A percentile compares a stretch with the other conserved stretches of the same genome.
Conservation (phyloP, 2,797 vertebrate genomes). For the Monodelphis domestica region DNA sequence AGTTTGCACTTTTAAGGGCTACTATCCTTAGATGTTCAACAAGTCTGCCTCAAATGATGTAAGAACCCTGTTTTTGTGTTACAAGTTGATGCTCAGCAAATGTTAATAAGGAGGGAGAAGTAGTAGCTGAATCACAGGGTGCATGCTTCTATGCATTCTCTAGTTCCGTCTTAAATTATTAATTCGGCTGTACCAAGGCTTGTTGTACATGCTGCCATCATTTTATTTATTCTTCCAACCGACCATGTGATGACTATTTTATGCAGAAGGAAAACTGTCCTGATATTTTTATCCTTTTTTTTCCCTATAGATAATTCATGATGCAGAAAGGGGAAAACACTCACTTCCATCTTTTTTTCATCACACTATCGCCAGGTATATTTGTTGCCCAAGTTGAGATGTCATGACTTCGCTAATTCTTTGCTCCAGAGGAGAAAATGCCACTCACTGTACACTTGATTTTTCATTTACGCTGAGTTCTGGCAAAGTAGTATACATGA, state of each 20-base stretch:
- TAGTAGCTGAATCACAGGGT: slow-evolving; percentile 62
- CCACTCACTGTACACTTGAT: slow-evolving; percentile 7
- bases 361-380: slow-evolving; percentile 50
- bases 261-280: slow-evolving; percentile 53
- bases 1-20: slow-evolving; percentile 77
- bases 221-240: slow-evolving; percentile 72
- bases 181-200: slow-evolving; percentile 60
- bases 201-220: slow-evolving; percentile 57
- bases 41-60: slow-evolving; percentile 69
- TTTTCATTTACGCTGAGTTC: slow-evolving; percentile 59
- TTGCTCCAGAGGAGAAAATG: slow-evolving; percentile 39
- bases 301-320: slow-evolving; percentile 64
- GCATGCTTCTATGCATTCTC: not conserved
- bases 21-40: slow-evolving; percentile 63
- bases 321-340: slow-evolving; percentile 60
- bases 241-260: slow-evolving; percentile 51
- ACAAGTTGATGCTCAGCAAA: slow-evolving; percentile 72
- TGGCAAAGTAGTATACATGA: slow-evolving; percentile 31
- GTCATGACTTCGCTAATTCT: slow-evolving; percentile 73
- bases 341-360: slow-evolving; percentile 63
- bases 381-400: slow-evolving; percentile 65
- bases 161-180: slow-evolving; percentile 69
- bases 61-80: slow-evolving; percentile 72
- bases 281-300: slow-evolving; percentile 63
- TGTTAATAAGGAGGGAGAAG: slow-evolving; percentile 65